phyloP scores from a whole-genome alignment of 2,113 vertebrate species.

The Etia nguti region DNA sequence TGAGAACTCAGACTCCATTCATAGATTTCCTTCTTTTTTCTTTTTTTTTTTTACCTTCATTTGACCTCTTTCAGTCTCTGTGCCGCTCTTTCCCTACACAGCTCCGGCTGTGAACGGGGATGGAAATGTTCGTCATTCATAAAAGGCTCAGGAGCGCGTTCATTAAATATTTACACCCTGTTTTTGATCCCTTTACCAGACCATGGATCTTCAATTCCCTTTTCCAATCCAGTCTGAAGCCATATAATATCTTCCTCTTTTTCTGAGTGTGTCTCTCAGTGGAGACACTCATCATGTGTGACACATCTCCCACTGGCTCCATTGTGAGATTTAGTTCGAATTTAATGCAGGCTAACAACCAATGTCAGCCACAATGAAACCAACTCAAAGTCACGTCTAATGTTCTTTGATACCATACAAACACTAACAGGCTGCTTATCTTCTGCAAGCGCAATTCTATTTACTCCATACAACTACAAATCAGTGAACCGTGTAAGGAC shows the following conservation, averaged over 20 bases:
- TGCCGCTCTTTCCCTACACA: background rate
- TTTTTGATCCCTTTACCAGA: background rate
- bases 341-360: background rate
- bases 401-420: background rate
- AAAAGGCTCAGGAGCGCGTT: background rate
- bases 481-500: background rate
- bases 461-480: background rate
- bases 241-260: background rate
- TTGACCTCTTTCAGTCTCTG: background rate
- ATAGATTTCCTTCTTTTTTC: conserved; percentile 29
- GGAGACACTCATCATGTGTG: background rate
- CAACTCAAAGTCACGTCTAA: background rate
- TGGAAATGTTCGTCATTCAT: conserved; percentile 9
- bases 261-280: background rate
- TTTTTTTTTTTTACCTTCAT: background rate
- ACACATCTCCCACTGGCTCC: background rate
- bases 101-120: background rate
- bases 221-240: background rate
- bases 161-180: conserved; percentile 14
- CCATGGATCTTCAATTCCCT: background rate
- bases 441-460: background rate
- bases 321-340: background rate
- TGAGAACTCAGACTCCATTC: conserved; percentile 57
- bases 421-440: background rate
- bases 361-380: background rate